phyloP scores from a whole-genome alignment of 2,888 invertebrate genomes.

The Phlogophora meticulosa region DNA sequence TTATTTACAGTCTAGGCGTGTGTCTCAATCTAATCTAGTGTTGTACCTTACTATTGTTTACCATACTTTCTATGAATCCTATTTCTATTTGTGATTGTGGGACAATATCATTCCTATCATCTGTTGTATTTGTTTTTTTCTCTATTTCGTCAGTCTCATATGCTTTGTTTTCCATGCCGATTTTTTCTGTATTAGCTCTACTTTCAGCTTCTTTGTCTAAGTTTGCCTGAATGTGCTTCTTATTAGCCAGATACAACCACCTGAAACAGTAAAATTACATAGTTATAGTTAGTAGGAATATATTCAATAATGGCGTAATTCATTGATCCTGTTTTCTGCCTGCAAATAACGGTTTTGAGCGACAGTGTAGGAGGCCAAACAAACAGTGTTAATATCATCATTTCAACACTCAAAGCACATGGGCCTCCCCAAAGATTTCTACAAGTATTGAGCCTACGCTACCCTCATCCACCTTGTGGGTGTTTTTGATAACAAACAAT shows the following conservation, averaged over 20 bases:
- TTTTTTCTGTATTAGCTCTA: slow-evolving; percentile 73
- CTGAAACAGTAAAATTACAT: slow-evolving; percentile 80
- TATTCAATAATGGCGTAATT: no score
- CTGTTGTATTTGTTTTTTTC: slow-evolving; percentile 67
- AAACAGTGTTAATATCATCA: no score
- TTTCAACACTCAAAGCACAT: no score
- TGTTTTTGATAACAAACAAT: no score
- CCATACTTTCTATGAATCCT: slow-evolving; percentile 85
- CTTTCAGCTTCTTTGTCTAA: slow-evolving; percentile 59
- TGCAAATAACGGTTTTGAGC: no score
- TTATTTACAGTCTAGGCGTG: slow-evolving; percentile 54
- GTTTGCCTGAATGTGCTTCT: slow-evolving; percentile 84
- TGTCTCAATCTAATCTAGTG: slow-evolving; percentile 51
- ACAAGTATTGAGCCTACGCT: no score
- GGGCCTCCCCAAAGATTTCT: no score
- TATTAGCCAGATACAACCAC: slow-evolving; percentile 93
- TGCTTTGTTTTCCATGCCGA: slow-evolving; percentile 85
- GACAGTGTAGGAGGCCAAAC: no score
- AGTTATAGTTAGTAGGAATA: neutral
- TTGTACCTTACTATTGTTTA: slow-evolving; percentile 81
- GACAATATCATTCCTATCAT: slow-evolving; percentile 70
- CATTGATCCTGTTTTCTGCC: no score
- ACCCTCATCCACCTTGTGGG: no score
- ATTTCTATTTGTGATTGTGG: slow-evolving; percentile 84
- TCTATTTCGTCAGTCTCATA: slow-evolving; percentile 85